Evolutionary conservation across 64 coral and sea anemone species (phyloP).

Genomic region (Porites australiensis): DNA sequence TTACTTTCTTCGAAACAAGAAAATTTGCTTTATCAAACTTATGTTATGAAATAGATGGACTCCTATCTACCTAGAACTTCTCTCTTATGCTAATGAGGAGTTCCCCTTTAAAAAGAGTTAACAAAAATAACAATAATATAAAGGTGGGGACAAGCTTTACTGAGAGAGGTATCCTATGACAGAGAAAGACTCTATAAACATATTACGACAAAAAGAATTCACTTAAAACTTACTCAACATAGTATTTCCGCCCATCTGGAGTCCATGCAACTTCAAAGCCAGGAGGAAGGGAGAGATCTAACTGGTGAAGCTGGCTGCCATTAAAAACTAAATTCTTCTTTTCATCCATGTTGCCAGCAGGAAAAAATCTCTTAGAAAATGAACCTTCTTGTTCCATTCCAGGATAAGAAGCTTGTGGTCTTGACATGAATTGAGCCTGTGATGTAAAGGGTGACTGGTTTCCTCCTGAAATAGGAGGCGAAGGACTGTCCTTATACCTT

Average conservation of each 20-base stretch:
- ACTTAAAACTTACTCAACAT: slow-evolving; percentile 86
- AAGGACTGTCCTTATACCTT: slow-evolving; percentile 37
- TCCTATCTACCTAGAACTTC: too few relatives aligned
- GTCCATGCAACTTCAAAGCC: slow-evolving; percentile 90
- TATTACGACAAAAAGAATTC: not conserved
- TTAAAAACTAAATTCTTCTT: slow-evolving; percentile 53
- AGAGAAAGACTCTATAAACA: too few relatives aligned
- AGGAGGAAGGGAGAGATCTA: slow-evolving; percentile 91
- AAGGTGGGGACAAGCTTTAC: too few relatives aligned
- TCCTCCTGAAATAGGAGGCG: slow-evolving; percentile 38
- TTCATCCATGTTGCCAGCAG: not conserved
- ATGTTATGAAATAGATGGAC: too few relatives aligned
- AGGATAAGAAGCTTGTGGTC: not conserved
- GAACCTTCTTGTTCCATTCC: slow-evolving; percentile 30
- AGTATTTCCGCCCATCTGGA: slow-evolving; percentile 90
- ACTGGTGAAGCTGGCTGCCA: slow-evolving; percentile 38
- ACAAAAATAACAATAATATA: too few relatives aligned
- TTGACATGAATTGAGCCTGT: not conserved
- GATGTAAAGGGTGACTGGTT: not conserved
- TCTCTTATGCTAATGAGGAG: too few relatives aligned
- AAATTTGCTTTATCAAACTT: too few relatives aligned
- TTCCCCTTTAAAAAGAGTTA: too few relatives aligned
- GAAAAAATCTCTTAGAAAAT: slow-evolving; percentile 28
- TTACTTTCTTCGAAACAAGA: too few relatives aligned
- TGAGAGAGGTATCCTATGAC: too few relatives aligned